Evolutionary conservation across 2,888 invertebrate species (phyloP).

Genomic region (Tetheella fluctuosa): DNA sequence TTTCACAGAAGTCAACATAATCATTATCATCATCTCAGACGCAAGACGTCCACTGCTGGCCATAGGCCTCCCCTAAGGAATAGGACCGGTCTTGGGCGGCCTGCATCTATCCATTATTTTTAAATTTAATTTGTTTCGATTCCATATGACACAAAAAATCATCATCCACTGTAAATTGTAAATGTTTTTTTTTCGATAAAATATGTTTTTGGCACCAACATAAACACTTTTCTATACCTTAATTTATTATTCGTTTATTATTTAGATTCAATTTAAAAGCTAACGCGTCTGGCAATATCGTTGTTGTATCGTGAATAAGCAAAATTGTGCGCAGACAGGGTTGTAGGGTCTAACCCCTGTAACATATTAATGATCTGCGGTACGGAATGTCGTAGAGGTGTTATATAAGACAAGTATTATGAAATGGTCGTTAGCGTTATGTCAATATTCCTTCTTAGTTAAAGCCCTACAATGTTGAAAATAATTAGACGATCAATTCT

Average conservation of each 20-base stretch:
- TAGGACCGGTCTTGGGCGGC: no score
- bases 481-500: background rate
- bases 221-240: no score
- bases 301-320: conserved; percentile 72
- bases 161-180: no score
- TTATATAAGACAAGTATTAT: conserved; percentile 48
- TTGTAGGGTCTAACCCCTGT: conserved; percentile 50
- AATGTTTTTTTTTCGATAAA: no score
- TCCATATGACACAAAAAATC: no score
- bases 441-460: conserved; percentile 29
- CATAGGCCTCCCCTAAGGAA: no score
- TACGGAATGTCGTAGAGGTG: conserved; percentile 20
- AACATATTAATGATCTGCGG: conserved; percentile 67
- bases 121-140: no score
- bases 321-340: conserved; percentile 59
- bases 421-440: conserved; percentile 56
- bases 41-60: no score
- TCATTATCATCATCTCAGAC: no score
- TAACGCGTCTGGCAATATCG: conserved; percentile 63
- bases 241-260: conserved; percentile 51
- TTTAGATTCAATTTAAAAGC: conserved; percentile 76
- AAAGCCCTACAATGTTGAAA: background rate
- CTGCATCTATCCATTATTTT: no score
- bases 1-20: no score
- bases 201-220: no score